These are phyloP conservation scores for Egretta garzetta DNA, from an alignment of 2,113 vertebrate species.

Conservation along the genomic window DNA sequence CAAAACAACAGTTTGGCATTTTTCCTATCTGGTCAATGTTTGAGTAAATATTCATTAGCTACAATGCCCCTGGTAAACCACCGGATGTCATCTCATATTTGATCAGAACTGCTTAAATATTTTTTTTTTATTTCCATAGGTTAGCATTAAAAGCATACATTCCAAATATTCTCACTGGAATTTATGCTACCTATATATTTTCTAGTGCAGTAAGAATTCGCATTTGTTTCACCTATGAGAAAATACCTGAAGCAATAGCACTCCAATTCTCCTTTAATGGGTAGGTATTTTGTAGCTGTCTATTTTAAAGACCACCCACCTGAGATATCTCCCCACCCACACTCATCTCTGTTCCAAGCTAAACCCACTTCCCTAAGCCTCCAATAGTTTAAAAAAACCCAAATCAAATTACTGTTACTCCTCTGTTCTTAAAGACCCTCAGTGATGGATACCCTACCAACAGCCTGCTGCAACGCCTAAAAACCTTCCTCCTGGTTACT, in stretches of 20 bases:
- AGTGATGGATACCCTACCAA: neutral
- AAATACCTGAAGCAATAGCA: neutral
- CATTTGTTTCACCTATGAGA: neutral
- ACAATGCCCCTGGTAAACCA: neutral
- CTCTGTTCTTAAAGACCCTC: neutral
- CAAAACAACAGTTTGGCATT: neutral
- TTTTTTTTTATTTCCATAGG: neutral
- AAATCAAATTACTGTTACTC: neutral
- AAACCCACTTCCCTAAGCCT: neutral
- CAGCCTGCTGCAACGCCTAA: neutral
- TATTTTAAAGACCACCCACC: neutral
- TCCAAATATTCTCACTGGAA: neutral
- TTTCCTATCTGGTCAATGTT: neutral
- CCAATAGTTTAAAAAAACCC: neutral
- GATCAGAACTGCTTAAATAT: neutral
- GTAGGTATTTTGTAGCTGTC: neutral
- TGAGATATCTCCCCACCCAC: neutral
- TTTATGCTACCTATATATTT: neutral
- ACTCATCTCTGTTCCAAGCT: neutral
- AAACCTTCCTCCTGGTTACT: rapidly evolving
- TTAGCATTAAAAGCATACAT: neutral
- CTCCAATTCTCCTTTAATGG: neutral
- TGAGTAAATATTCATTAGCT: constrained; percentile 38
- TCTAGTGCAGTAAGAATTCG: neutral
- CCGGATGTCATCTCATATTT: constrained; percentile 14